Evolutionary conservation across 2,888 invertebrate genomes (phyloP).

Genomic region (Corbicula japonica): DNA sequence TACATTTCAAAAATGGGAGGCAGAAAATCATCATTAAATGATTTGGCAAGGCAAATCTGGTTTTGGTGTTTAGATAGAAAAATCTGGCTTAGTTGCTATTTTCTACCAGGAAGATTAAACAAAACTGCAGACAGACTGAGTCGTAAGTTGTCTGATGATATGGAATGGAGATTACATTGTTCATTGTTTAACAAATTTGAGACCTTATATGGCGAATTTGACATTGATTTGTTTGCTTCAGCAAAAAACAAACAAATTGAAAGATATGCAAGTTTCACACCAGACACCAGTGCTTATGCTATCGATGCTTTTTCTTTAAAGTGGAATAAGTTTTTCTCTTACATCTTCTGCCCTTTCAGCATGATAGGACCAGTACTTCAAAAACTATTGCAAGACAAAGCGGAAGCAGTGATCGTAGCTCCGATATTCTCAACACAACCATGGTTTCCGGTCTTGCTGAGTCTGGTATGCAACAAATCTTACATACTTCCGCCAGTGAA

Average conservation of each 20-base stretch:
- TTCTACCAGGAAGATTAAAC: conserved; percentile 41
- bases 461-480: conserved; percentile 21
- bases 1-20: conserved; percentile 55
- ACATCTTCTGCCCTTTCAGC: conserved; percentile 63
- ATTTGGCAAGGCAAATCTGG: conserved; percentile 25
- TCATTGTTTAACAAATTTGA: conserved; percentile 8
- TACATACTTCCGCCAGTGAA: conserved; percentile 22
- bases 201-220: neutral
- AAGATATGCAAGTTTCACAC: conserved; percentile 37
- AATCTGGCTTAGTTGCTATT: conserved; percentile 39
- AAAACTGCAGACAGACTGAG: conserved; percentile 25
- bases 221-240: conserved; percentile 63
- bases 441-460: conserved; percentile 52
- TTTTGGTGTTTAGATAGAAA: conserved; percentile 19
- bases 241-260: conserved; percentile 26
- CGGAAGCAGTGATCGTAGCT: conserved; percentile 11
- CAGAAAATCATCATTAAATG: conserved; percentile 10
- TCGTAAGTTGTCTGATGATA: conserved; percentile 25
- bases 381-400: conserved; percentile 37
- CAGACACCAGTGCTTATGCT: conserved; percentile 49
- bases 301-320: conserved; percentile 57
- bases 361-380: conserved; percentile 43
- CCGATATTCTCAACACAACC: conserved; percentile 58
- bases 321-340: conserved; percentile 13
- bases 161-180: conserved; percentile 32